These are phyloP conservation scores for Drosophila kepulauana DNA, from an alignment of 1,140 invertebrate genomes.

Conservation along the genomic window DNA sequence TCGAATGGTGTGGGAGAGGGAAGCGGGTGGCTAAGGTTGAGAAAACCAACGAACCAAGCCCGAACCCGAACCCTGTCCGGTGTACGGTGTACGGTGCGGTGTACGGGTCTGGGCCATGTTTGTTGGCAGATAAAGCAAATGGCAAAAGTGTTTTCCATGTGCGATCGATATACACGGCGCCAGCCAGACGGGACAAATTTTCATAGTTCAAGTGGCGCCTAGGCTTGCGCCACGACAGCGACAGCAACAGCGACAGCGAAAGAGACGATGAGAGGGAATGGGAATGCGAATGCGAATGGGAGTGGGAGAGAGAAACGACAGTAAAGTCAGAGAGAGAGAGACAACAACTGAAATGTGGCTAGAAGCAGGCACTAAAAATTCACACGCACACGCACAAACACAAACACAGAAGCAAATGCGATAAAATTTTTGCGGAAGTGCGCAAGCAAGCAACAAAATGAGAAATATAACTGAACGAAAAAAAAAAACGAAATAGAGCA, in stretches of 20 bases:
- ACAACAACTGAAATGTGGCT: conserved; percentile 65
- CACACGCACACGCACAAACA: conserved; percentile 49
- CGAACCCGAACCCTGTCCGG: conserved; percentile 60
- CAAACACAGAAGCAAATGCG: conserved; percentile 62
- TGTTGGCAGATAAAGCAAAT: conserved; percentile 80
- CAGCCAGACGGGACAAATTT: conserved; percentile 83
- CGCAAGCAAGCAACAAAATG: conserved; percentile 50
- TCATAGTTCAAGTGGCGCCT: conserved; percentile 85
- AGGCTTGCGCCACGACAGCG: conserved; percentile 46
- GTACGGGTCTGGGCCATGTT: conserved; percentile 67
- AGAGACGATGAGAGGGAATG: no score
- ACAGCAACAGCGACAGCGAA: not conserved
- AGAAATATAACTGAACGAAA: conserved; percentile 1
- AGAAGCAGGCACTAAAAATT: conserved; percentile 78
- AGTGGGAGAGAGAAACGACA: no score
- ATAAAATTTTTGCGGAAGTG: conserved; percentile 82
- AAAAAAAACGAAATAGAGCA: conserved; percentile 58
- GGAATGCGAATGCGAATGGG: no score
- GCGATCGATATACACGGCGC: conserved; percentile 82
- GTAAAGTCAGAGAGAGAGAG: conserved; percentile 1
- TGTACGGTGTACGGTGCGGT: conserved; percentile 19
- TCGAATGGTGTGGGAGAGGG: conserved; percentile 3
- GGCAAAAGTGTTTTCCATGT: conserved; percentile 82
- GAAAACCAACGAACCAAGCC: conserved; percentile 70
- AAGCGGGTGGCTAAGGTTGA: conserved; percentile 27